A percentile compares a stretch with the other conserved stretches of the same genome.
phyloP scores from a whole-genome alignment of 2,797 vertebrate genomes.

The Acrocephalus scirpaceus region DNA sequence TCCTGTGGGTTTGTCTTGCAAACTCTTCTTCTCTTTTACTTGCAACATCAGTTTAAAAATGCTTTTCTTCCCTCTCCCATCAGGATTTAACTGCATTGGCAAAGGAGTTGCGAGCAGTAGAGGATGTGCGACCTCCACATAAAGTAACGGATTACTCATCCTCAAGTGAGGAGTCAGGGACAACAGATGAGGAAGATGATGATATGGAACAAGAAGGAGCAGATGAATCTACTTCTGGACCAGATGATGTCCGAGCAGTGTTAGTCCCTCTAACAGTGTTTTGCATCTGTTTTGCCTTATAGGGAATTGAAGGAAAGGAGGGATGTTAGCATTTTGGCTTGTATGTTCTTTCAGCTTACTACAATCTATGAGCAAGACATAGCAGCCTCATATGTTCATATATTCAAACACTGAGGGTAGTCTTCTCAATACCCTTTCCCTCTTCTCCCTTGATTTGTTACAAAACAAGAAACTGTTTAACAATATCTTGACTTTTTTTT shows the following conservation, averaged over 20 bases:
- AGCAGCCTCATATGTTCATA: neutral
- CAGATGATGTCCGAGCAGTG: conserved; percentile 92
- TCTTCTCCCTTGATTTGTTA: neutral
- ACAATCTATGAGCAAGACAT: neutral
- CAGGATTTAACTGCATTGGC: conserved; percentile 96
- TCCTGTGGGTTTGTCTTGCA: neutral
- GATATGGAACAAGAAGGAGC: conserved; percentile 95
- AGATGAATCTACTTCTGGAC: conserved; percentile 93
- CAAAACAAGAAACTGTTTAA: neutral
- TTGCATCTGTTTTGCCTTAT: neutral
- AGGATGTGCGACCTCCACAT: conserved; percentile 92
- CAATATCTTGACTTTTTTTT: neutral
- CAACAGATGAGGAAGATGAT: conserved; percentile 96
- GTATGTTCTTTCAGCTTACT: neutral
- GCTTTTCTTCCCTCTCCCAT: neutral
- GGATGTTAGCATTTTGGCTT: neutral
- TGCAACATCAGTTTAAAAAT: neutral
- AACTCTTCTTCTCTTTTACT: neutral
- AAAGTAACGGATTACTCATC: conserved; percentile 98
- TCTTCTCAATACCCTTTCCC: neutral
- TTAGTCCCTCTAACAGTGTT: conserved; percentile 70
- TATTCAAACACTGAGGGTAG: neutral
- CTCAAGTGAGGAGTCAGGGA: conserved; percentile 96
- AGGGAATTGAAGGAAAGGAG: neutral
- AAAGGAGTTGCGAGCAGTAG: conserved; percentile 93